These are phyloP conservation scores for Neomicropteryx cornuta DNA, from an alignment of 1,140 invertebrate genomes.

Conservation along the genomic window DNA sequence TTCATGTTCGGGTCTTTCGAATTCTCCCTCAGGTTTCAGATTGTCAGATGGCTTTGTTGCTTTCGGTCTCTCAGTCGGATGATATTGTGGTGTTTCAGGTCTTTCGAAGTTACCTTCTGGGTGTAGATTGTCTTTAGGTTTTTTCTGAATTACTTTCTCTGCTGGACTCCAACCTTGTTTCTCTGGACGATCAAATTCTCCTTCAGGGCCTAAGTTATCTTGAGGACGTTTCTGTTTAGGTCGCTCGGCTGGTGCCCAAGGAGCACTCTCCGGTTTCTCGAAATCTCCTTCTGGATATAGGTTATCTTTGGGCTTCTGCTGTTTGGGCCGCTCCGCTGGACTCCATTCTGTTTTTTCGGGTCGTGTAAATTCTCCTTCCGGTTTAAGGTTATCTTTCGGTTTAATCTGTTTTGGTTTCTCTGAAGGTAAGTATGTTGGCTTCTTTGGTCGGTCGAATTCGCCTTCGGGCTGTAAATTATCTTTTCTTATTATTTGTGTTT, in stretches of 20 bases:
- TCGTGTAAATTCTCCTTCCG: constrained; percentile 48
- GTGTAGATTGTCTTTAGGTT: constrained; percentile 40
- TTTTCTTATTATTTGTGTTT: constrained; percentile 31
- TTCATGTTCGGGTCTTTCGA: constrained; percentile 33
- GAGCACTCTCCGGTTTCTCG: constrained; percentile 23
- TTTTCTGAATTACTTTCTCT: constrained; percentile 27
- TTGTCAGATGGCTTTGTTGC: constrained; percentile 42
- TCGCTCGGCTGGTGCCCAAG: constrained; percentile 41
- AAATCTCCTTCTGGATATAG: constrained; percentile 47
- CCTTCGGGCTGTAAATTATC: constrained; percentile 46
- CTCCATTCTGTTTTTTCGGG: constrained; percentile 39
- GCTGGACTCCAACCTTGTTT: constrained; percentile 26
- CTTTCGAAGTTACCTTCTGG: constrained; percentile 46
- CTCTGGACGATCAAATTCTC: constrained; percentile 36
- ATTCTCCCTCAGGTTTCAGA: constrained; percentile 54
- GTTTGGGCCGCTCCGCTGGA: constrained; percentile 34
- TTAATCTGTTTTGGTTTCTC: constrained; percentile 28
- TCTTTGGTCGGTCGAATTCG: constrained; percentile 25
- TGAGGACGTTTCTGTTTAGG: constrained; percentile 41
- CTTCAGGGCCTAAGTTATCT: constrained; percentile 51
- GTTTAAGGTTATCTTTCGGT: constrained; percentile 41
- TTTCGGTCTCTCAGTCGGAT: constrained; percentile 36
- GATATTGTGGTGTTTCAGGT: constrained; percentile 36
- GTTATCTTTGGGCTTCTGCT: constrained; percentile 40
- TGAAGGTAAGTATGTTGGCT: constrained; percentile 20